phyloP scores from a whole-genome alignment of 2,888 invertebrate species.

The Synanthedon formicaeformis region DNA sequence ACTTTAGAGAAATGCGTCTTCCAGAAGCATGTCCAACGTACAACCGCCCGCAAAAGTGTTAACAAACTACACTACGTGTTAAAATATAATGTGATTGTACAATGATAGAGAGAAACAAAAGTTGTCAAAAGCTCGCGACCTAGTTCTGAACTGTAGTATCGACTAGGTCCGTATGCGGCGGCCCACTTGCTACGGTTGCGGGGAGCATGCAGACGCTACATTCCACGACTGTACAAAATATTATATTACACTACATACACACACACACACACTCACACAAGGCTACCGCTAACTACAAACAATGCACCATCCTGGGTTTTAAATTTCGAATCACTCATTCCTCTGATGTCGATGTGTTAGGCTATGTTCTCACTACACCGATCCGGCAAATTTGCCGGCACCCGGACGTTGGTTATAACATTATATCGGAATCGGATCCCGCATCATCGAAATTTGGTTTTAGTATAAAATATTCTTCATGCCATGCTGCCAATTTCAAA shows the following conservation, averaged over 20 bases:
- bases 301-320: conserved; percentile 1
- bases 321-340: no score
- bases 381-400: no score
- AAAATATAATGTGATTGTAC: background rate
- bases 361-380: no score
- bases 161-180: conserved; percentile 35
- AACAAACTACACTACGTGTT: background rate
- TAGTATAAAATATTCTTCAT: no score
- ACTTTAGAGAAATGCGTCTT: no score
- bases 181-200: conserved; percentile 39
- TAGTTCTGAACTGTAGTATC: conserved; percentile 36
- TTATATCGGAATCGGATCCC: no score
- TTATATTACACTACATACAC: conserved; percentile 20
- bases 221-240: conserved; percentile 44
- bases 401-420: no score
- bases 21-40: no score
- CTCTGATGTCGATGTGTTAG: no score
- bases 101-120: background rate
- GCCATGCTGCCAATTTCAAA: no score
- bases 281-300: conserved; percentile 20
- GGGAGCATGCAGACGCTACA: conserved; percentile 65
- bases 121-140: background rate
- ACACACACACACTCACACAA: conserved; percentile 15
- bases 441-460: no score
- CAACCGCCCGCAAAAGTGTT: no score